Conservation (phyloP, 2,113 vertebrate genomes). For the Chionomys nivalis region DNA sequence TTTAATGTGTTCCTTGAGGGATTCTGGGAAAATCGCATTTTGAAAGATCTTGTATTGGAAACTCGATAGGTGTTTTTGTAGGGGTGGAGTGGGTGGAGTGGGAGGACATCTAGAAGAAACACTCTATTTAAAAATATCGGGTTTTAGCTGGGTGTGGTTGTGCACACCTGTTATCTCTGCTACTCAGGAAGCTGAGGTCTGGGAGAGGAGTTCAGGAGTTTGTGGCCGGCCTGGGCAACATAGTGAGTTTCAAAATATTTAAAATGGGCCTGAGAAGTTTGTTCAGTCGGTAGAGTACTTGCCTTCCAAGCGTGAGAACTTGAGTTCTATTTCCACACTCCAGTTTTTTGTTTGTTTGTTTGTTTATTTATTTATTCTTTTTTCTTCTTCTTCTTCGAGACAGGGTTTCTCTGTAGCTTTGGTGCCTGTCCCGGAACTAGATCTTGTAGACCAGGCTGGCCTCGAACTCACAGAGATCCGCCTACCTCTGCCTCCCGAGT, state of each 20-base stretch:
- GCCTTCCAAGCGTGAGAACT: not conserved
- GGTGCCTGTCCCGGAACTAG: too few relatives aligned
- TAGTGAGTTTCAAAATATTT: not conserved
- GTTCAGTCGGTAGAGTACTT: too few relatives aligned
- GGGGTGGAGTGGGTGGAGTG: not conserved
- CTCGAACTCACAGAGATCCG: too few relatives aligned
- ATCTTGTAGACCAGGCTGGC: too few relatives aligned
- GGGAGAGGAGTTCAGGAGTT: not conserved
- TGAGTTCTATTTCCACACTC: not conserved
- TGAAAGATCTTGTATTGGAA: constrained; percentile 34
- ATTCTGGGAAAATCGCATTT: constrained; percentile 14
- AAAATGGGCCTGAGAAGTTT: not conserved
- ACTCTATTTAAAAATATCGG: not conserved
- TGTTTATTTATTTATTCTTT: not conserved
- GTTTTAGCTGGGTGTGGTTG: not conserved
- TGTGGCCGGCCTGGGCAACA: too few relatives aligned
- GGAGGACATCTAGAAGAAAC: not conserved
- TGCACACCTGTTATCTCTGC: not conserved
- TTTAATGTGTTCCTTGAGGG: constrained; percentile 29
- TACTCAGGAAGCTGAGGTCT: not conserved
- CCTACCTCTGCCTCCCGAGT: too few relatives aligned
- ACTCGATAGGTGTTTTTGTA: constrained; percentile 16
- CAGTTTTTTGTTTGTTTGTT: not conserved
- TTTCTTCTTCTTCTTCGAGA: too few relatives aligned
- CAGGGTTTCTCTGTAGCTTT: too few relatives aligned